These are phyloP conservation scores for Eulemur macaco DNA, from an alignment of 2,113 vertebrate species.

Conservation along the genomic window DNA sequence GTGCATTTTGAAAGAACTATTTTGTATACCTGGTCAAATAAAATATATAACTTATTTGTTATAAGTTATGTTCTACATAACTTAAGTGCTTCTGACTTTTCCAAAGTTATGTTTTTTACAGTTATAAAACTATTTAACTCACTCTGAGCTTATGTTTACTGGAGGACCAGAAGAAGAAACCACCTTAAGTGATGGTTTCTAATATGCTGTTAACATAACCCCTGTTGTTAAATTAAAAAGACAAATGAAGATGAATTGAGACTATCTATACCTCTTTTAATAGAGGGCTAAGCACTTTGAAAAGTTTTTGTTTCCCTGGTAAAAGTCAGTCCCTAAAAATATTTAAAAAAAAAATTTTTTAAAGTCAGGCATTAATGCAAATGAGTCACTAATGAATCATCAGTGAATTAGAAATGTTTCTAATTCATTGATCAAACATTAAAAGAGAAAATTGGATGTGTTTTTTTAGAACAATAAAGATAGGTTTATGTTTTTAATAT, in stretches of 20 bases:
- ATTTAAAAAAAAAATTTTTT: neutral
- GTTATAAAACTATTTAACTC: neutral
- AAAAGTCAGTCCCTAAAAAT: slow-evolving; percentile 9
- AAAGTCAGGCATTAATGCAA: slow-evolving; percentile 19
- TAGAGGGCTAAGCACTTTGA: neutral
- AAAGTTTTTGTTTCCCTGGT: slow-evolving; percentile 9
- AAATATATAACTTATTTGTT: neutral
- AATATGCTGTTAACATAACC: slow-evolving; percentile 37
- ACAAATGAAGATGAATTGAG: slow-evolving; percentile 43
- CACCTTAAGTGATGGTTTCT: slow-evolving; percentile 62
- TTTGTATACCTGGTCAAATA: neutral
- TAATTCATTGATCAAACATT: neutral
- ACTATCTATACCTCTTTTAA: slow-evolving; percentile 50
- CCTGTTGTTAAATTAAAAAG: slow-evolving; percentile 63
- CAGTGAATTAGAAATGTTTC: neutral
- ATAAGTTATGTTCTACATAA: neutral
- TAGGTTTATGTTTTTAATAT: neutral
- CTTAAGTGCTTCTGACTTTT: neutral
- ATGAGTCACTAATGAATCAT: neutral
- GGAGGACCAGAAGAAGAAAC: slow-evolving; percentile 60
- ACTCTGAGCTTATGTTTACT: slow-evolving; percentile 51
- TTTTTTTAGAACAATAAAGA: neutral
- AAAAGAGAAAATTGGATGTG: neutral
- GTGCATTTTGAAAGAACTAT: neutral
- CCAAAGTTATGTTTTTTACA: neutral